These are phyloP conservation scores for Ceriagrion tenellum DNA, from an alignment of 2,888 invertebrate genomes.

Conservation along the genomic window DNA sequence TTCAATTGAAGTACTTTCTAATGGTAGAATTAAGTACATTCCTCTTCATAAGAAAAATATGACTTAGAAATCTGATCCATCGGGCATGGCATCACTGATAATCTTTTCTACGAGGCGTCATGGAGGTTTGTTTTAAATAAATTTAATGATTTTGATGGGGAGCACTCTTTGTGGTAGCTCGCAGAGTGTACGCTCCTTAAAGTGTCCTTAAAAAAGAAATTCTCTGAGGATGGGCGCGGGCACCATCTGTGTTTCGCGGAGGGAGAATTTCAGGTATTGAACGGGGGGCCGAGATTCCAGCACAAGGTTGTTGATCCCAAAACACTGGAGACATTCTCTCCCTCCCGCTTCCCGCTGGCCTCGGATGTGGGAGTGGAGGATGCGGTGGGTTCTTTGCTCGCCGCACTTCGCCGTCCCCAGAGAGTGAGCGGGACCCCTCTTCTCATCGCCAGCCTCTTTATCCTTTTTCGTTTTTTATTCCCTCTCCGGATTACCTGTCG, in stretches of 20 bases:
- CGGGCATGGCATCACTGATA: background rate
- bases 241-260: background rate
- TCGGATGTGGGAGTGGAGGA: background rate
- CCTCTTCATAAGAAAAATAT: no score
- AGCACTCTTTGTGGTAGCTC: no score
- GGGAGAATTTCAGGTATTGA: constrained; percentile 34
- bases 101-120: background rate
- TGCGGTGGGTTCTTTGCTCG: background rate
- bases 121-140: background rate
- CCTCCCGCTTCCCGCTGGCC: background rate
- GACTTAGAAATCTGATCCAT: no score
- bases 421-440: background rate
- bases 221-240: background rate
- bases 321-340: background rate
- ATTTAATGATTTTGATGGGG: background rate
- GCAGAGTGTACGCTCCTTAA: no score
- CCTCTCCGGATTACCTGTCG: background rate
- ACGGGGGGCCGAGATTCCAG: constrained; percentile 11
- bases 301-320: constrained; percentile 16
- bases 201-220: background rate
- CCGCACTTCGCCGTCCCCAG: background rate
- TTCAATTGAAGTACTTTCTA: no score
- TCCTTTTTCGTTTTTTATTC: background rate
- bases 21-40: no score
- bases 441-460: background rate